phyloP scores from a whole-genome alignment of 2,797 vertebrate genomes.

The Micromesistius poutassou region DNA sequence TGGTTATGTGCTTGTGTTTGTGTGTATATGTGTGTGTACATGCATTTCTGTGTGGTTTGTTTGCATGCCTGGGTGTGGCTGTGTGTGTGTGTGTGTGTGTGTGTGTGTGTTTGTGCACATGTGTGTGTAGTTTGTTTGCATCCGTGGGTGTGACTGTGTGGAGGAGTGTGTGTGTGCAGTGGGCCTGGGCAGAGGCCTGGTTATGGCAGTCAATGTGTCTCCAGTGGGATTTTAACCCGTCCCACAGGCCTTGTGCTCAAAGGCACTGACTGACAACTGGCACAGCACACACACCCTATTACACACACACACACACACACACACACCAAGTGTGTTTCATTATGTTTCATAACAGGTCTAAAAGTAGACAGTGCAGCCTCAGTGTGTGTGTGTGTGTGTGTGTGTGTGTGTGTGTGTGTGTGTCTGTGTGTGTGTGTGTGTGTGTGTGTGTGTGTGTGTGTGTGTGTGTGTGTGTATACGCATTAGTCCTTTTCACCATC shows the following conservation, averaged over 20 bases:
- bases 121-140: conserved; percentile 11
- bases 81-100: background rate
- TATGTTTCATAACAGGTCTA: conserved; percentile 3
- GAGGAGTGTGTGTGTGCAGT: conserved; percentile 17
- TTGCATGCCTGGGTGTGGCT: conserved; percentile 18
- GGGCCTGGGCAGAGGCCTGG: conserved; percentile 22
- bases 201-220: conserved; percentile 72
- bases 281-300: conserved; percentile 29
- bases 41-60: conserved; percentile 20
- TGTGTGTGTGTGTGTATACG: conserved; percentile 2
- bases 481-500: background rate
- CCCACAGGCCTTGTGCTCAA: conserved; percentile 69
- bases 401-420: background rate
- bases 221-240: conserved; percentile 74
- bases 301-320: conserved; percentile 15
- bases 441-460: conserved; percentile 23
- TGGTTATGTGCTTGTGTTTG: background rate
- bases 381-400: conserved; percentile 11
- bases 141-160: background rate
- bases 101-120: background rate
- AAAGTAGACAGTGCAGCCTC: background rate
- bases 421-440: conserved; percentile 17
- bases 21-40: conserved; percentile 2
- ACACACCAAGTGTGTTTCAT: background rate
- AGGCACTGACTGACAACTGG: conserved; percentile 76